A percentile compares a stretch with the other conserved stretches of the same genome.
Conservation (phyloP, 2,113 vertebrate genomes). For the Gopherus evgoodei region DNA sequence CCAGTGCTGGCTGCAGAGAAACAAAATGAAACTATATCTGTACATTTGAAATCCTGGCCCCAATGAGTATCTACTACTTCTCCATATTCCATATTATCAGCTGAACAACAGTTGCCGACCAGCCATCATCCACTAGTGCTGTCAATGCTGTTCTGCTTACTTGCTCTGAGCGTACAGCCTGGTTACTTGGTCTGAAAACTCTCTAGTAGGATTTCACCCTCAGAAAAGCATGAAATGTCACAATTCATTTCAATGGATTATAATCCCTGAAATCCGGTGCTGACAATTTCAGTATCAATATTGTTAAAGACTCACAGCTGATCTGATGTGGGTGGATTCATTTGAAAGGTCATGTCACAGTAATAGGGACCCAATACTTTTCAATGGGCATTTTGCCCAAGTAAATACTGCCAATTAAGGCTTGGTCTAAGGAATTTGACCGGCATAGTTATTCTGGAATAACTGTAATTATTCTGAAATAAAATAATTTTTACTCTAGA, state of each 20-base stretch:
- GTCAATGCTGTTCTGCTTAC: neutral
- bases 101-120: accelerated
- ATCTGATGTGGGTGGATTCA: neutral
- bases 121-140: accelerated
- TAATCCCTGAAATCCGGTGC: neutral
- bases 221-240: neutral
- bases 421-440: neutral
- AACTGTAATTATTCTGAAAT: neutral
- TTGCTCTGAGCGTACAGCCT: neutral
- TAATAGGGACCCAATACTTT: neutral
- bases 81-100: neutral
- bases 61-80: neutral
- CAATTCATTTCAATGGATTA: neutral
- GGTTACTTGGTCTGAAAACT: accelerated
- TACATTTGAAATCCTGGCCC: neutral
- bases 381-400: neutral
- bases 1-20: neutral
- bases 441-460: neutral
- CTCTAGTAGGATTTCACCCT: neutral
- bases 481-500: neutral
- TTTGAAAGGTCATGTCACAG: accelerated
- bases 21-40: neutral
- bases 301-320: neutral
- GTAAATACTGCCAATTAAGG: neutral
- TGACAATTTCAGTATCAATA: neutral